phyloP scores from a whole-genome alignment of 2,888 invertebrate genomes.

The Timandra comae region DNA sequence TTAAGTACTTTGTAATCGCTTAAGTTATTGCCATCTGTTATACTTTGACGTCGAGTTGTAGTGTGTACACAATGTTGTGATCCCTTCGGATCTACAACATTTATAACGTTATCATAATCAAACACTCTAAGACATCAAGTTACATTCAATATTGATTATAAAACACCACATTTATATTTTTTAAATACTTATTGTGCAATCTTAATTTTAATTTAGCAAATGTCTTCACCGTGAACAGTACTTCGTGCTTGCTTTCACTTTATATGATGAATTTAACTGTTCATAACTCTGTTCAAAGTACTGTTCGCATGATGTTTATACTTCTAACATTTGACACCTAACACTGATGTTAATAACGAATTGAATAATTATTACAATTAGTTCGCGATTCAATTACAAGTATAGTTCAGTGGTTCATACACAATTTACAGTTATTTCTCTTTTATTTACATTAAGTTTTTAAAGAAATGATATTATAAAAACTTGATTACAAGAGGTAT shows the following conservation, averaged over 20 bases:
- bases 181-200: slow-evolving; percentile 33
- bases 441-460: too few relatives aligned
- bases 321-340: slow-evolving; percentile 40
- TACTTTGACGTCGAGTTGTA: slow-evolving; percentile 1
- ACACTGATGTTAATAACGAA: slow-evolving; percentile 34
- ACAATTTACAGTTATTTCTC: too few relatives aligned
- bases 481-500: too few relatives aligned
- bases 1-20: slow-evolving; percentile 24
- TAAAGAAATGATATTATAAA: too few relatives aligned
- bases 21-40: slow-evolving; percentile 22
- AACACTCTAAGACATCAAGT: slow-evolving; percentile 17
- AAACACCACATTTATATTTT: slow-evolving; percentile 31
- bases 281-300: too few relatives aligned
- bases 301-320: too few relatives aligned
- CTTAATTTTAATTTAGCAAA: slow-evolving; percentile 32
- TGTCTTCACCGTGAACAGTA: slow-evolving; percentile 28
- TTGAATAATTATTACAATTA: slow-evolving; percentile 22
- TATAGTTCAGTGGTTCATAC: slow-evolving; percentile 1
- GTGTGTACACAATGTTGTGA: slow-evolving; percentile 12
- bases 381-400: slow-evolving; percentile 12
- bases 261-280: too few relatives aligned
- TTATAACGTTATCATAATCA: slow-evolving; percentile 7
- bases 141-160: slow-evolving; percentile 16
- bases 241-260: too few relatives aligned
- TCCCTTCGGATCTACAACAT: slow-evolving; percentile 19